Evolutionary conservation across 2,797 vertebrate species (phyloP).

Genomic region (Myiotriccus ornatus): DNA sequence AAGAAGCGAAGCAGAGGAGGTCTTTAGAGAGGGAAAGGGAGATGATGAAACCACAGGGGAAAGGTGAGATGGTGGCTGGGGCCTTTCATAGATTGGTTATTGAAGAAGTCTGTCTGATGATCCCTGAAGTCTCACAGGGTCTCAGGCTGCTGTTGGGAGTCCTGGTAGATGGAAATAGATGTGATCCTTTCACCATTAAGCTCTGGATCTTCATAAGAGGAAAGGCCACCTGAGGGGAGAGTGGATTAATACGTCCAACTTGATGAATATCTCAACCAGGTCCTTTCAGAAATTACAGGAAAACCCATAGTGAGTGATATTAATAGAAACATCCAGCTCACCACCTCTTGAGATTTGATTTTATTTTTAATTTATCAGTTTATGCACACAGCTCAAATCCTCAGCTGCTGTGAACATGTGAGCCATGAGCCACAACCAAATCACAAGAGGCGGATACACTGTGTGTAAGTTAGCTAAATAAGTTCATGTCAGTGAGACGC

Average conservation of each 20-base stretch:
- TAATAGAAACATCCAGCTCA: not conserved
- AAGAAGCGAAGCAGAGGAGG: not conserved
- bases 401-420: not conserved
- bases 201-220: accelerated
- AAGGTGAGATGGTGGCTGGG: not conserved
- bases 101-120: not conserved
- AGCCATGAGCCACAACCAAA: not conserved
- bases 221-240: not conserved
- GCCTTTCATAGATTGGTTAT: not conserved
- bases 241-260: not conserved
- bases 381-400: not conserved
- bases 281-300: not conserved
- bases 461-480: not conserved
- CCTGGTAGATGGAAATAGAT: not conserved
- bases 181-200: not conserved
- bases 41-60: not conserved
- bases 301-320: not conserved
- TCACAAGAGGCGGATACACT: not conserved
- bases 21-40: not conserved
- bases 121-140: not conserved
- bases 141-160: not conserved
- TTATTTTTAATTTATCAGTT: not conserved
- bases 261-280: not conserved
- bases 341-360: not conserved
- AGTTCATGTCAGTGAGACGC: not conserved